Base-by-base conservation (phyloP, 2,888 invertebrate species). In the Torymus tubicola region DNA sequence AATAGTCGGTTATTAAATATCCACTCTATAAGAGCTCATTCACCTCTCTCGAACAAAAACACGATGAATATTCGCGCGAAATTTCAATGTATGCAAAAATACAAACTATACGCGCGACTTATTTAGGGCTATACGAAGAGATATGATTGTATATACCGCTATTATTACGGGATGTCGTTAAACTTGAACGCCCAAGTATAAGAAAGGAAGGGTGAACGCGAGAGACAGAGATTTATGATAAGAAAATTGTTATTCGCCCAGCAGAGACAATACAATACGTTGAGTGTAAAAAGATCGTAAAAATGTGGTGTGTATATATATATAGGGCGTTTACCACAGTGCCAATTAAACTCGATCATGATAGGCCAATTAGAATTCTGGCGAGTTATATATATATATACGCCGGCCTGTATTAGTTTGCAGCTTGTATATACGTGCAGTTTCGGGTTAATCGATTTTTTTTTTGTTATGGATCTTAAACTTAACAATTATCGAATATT, bases 11-110 rank as follows among this genome's bases (percentile, higher is more conserved):
- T 53, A 60, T 78, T 72, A 72, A 72, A 60, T 31, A 31, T 31
- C 31, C 31, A 31, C n/a, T 58, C 18, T 52, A 65, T 52, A 65
- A 60, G 53, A 52, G 64, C 11, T 11, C 72, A 60, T 53, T 53
- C 13, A 52, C 31, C 53, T 53, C 24, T 3, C 31, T 42, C 5
- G 10, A 8, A 31, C 50, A 42, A 13, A 13, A 42, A 31, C 50
- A 24, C 78, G 16, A 55, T 68, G 78, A 72, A 53, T 52, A 60
- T 18, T 18, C 70, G 16, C 70, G 16, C 31, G 5, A 31, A 63
- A 70, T 70, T 70, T 64, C 4, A 77, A 70, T 5, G 5, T 78
- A 72, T 67, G 71, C 71, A 71, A 78, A 71, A 78, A 78, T 53
- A 78, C 42, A 21, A 64, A 53, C 13, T 5, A n/a, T n/a, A n/a